A percentile compares a stretch with the other conserved stretches of the same genome.
Conservation (phyloP, 2,113 vertebrate genomes). For the Dromas ardeola region DNA sequence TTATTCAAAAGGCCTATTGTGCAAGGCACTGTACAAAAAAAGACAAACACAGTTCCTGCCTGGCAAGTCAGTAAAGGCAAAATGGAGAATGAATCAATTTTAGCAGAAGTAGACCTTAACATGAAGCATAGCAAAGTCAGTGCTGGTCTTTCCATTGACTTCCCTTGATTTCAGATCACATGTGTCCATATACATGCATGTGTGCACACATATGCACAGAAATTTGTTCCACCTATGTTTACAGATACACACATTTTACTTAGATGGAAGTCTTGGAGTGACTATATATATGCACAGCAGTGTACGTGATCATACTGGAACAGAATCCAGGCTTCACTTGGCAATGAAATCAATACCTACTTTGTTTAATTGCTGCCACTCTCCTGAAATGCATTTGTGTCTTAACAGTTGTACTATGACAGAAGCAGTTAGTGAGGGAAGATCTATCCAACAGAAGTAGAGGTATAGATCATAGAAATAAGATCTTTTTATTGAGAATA, state of each 20-base stretch:
- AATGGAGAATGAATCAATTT: background rate
- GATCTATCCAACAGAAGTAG: background rate
- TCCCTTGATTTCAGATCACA: background rate
- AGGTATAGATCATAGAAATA: background rate
- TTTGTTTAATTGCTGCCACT: background rate
- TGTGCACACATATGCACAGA: no score
- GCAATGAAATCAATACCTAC: background rate
- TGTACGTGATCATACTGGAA: rapidly evolving
- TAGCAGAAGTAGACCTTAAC: background rate
- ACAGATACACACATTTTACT: background rate
- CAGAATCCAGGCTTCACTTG: background rate
- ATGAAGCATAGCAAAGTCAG: background rate
- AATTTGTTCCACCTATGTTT: background rate
- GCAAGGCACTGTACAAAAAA: background rate
- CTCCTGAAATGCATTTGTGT: background rate
- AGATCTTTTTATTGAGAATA: background rate
- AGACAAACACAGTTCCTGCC: background rate
- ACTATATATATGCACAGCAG: background rate
- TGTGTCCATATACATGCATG: background rate
- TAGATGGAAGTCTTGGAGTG: background rate
- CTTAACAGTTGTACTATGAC: background rate
- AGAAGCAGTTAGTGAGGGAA: background rate
- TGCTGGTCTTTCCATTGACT: background rate
- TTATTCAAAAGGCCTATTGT: background rate
- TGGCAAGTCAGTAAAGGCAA: background rate